Evolutionary conservation across 2,113 vertebrate genomes (phyloP).

Genomic region (Chlamydotis undulata): DNA sequence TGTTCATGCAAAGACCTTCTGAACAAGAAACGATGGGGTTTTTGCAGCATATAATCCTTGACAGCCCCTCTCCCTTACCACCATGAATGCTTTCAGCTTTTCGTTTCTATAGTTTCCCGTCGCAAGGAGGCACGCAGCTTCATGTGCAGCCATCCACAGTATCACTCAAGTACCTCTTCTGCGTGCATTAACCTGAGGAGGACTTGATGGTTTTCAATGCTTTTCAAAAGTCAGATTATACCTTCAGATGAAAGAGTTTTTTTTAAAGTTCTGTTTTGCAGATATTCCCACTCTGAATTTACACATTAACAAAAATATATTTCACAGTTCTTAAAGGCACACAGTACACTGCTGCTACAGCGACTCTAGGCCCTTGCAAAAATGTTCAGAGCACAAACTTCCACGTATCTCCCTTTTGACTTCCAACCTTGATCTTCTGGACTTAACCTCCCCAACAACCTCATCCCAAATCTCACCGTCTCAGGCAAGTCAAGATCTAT

Average conservation of each 20-base stretch:
- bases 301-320: neutral
- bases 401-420: neutral
- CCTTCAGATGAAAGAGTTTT: neutral
- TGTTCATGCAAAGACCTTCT: neutral
- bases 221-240: neutral
- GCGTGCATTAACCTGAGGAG: neutral
- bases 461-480: neutral
- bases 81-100: neutral
- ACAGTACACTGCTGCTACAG: neutral
- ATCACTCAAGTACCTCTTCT: neutral
- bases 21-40: fast-evolving
- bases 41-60: neutral
- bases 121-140: neutral
- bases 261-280: neutral
- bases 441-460: neutral
- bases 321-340: neutral
- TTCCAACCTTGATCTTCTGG: neutral
- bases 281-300: neutral
- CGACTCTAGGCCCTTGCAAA: neutral
- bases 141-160: neutral
- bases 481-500: neutral
- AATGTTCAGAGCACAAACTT: neutral
- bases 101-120: neutral
- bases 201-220: neutral
- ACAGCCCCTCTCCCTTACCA: neutral